Conservation (phyloP, 2,797 vertebrate genomes). For the Falco rusticolus region DNA sequence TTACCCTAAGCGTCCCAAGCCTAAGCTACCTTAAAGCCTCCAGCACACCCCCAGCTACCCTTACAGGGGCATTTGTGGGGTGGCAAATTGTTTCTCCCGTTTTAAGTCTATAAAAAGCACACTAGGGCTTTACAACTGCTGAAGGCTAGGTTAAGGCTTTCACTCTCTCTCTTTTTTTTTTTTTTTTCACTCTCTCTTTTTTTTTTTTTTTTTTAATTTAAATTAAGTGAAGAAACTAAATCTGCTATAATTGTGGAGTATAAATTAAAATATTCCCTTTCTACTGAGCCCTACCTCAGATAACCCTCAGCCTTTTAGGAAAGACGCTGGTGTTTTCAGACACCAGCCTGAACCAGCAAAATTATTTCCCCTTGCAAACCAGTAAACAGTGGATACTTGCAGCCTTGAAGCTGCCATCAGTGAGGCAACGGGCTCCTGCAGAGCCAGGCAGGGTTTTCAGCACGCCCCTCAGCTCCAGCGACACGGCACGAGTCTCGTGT, state of each 20-base stretch:
- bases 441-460: background rate
- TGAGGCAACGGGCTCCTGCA: background rate
- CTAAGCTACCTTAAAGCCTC: background rate
- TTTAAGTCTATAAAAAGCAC: background rate
- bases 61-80: background rate
- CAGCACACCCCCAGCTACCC: background rate
- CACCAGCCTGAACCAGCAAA: background rate
- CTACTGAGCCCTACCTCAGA: background rate
- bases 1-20: background rate
- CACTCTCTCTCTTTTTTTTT: rapidly evolving
- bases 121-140: background rate
- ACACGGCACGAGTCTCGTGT: background rate
- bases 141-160: background rate
- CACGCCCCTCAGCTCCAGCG: background rate
- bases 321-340: background rate
- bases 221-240: background rate
- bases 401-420: background rate
- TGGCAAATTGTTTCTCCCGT: background rate
- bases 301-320: background rate
- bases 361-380: background rate
- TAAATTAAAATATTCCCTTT: background rate
- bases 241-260: background rate
- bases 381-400: background rate
- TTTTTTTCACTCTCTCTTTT: rapidly evolving
- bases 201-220: background rate